Conservation (phyloP, 2,888 invertebrate species). For the Neoitamus cyanurus region DNA sequence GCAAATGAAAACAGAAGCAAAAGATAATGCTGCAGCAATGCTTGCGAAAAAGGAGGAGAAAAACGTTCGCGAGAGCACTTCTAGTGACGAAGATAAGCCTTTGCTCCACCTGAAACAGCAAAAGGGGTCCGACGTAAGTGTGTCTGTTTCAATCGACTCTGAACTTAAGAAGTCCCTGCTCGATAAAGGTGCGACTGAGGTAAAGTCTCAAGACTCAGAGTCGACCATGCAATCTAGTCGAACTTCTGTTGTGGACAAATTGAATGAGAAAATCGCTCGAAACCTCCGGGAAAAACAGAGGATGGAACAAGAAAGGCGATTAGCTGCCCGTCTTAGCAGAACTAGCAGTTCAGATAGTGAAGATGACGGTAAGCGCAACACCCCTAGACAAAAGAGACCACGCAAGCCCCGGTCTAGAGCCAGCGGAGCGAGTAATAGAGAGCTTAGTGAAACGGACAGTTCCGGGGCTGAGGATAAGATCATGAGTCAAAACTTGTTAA, state of each 20-base stretch:
- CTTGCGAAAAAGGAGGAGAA: background rate
- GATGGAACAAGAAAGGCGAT: conserved; percentile 60
- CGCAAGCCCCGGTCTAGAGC: conserved; percentile 52
- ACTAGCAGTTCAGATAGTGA: conserved; percentile 69
- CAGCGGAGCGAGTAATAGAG: conserved; percentile 32
- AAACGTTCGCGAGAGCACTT: conserved; percentile 21
- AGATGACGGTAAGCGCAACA: conserved; percentile 59
- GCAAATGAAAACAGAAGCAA: conserved; percentile 50
- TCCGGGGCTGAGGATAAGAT: conserved; percentile 40
- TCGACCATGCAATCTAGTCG: conserved; percentile 57
- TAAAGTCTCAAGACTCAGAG: conserved; percentile 53
- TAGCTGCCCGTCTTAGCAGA: conserved; percentile 61
- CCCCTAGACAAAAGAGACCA: conserved; percentile 60
- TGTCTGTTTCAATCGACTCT: background rate
- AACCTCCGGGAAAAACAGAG: conserved; percentile 65
- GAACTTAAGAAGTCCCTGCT: background rate
- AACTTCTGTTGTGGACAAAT: conserved; percentile 56
- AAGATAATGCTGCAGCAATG: conserved; percentile 16
- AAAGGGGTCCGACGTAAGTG: conserved; percentile 14
- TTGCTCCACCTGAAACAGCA: conserved; percentile 52
- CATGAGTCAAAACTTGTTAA: conserved; percentile 42
- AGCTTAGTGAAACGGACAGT: conserved; percentile 43
- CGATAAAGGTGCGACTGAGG: background rate
- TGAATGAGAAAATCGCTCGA: conserved; percentile 67
- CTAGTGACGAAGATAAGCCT: conserved; percentile 60